Evolutionary conservation across 2,113 vertebrate genomes (phyloP).

Genomic region (Tylochromis polylepis): DNA sequence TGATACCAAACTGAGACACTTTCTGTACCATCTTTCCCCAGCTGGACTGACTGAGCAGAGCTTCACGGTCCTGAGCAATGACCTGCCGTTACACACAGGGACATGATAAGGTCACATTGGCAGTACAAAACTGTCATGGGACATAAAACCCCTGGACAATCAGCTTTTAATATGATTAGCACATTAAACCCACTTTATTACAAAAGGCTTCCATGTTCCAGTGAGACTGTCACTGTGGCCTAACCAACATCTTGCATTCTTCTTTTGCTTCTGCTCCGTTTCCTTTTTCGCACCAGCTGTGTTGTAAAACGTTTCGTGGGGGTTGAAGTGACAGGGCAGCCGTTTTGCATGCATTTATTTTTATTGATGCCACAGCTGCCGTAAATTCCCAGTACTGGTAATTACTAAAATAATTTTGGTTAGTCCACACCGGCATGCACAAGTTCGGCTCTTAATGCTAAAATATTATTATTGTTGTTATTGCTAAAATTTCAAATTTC

Average conservation of each 20-base stretch:
- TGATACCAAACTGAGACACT: conserved; percentile 94
- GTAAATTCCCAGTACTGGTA: background rate
- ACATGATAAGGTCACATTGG: background rate
- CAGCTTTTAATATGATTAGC: background rate
- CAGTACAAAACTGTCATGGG: background rate
- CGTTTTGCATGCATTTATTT: too few relatives aligned
- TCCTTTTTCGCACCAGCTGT: background rate
- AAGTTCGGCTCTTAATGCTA: rapidly evolving
- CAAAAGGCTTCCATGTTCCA: rapidly evolving
- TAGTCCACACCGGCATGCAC: background rate
- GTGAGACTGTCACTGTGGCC: background rate
- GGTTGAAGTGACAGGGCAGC: background rate
- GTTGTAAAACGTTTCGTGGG: too few relatives aligned
- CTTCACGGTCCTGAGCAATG: conserved; percentile 86
- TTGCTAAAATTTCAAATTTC: background rate
- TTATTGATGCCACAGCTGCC: background rate
- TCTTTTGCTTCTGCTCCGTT: rapidly evolving
- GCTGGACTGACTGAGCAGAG: conserved; percentile 85
- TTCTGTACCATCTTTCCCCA: conserved; percentile 98
- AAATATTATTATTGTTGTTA: background rate
- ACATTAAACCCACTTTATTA: background rate
- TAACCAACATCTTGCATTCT: background rate
- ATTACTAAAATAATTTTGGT: background rate
- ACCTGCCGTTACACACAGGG: conserved; percentile 71
- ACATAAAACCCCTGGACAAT: background rate